These are phyloP conservation scores for Cryptocheilus praepositus DNA, from an alignment of 2,888 invertebrate genomes.

Conservation along the genomic window DNA sequence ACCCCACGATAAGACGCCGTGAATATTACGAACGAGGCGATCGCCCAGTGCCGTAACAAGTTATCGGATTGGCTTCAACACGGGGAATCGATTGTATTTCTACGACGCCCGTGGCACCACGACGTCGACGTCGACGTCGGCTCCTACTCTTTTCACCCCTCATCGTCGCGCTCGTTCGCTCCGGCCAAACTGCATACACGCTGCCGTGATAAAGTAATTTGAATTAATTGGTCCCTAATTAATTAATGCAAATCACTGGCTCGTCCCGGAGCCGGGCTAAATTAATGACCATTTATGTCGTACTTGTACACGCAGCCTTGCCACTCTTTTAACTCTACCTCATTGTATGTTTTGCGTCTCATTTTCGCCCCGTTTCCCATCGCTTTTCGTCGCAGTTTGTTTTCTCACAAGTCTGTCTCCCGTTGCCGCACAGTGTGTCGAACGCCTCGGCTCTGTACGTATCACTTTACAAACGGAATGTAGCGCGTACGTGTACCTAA, in stretches of 20 bases:
- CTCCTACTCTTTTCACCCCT: neutral
- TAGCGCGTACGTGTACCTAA: neutral
- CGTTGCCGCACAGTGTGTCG: too few relatives aligned
- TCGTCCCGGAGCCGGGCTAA: slow-evolving; percentile 32
- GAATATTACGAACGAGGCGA: slow-evolving; percentile 26
- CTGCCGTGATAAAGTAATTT: slow-evolving; percentile 55
- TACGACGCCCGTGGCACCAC: slow-evolving; percentile 37
- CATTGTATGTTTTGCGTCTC: neutral
- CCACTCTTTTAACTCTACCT: neutral
- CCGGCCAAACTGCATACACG: slow-evolving; percentile 5
- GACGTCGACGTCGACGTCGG: slow-evolving; percentile 50
- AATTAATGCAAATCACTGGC: slow-evolving; percentile 56
- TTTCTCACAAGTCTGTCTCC: too few relatives aligned
- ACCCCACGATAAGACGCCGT: slow-evolving; percentile 16
- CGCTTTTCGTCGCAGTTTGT: slow-evolving; percentile 18
- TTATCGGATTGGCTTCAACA: slow-evolving; percentile 52
- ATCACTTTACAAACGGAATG: slow-evolving; percentile 2
- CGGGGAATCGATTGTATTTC: slow-evolving; percentile 44
- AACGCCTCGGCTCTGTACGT: too few relatives aligned
- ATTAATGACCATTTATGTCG: slow-evolving; percentile 51
- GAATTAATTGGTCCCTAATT: slow-evolving; percentile 59
- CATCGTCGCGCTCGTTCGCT: slow-evolving; percentile 25
- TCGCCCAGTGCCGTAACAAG: slow-evolving; percentile 36
- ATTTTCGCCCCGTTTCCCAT: slow-evolving; percentile 1
- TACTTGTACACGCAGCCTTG: neutral